Evolutionary conservation across 2,113 vertebrate genomes (phyloP).

Genomic region (Asarcornis scutulata): DNA sequence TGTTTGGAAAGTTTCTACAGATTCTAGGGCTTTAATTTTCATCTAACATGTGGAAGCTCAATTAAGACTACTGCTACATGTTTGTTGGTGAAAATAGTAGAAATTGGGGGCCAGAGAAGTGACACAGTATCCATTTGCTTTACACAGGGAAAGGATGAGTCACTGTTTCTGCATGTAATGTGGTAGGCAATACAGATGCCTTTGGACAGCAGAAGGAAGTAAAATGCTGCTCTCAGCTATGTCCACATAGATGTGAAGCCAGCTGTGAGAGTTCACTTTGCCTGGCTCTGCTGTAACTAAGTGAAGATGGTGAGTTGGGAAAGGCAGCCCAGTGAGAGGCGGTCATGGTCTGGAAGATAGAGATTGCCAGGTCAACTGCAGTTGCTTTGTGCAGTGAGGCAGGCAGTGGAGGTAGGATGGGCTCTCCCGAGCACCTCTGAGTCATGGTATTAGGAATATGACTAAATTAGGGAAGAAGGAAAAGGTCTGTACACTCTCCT

Average conservation of each 20-base stretch:
- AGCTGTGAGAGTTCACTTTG: not conserved
- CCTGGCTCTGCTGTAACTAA: not conserved
- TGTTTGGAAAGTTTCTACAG: not conserved
- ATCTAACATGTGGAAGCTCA: not conserved
- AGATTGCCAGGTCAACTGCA: not conserved
- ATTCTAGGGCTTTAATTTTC: not conserved
- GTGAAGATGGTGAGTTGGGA: not conserved
- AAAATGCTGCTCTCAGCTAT: not conserved
- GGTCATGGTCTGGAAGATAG: not conserved
- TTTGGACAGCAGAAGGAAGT: not conserved
- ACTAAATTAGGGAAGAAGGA: not conserved
- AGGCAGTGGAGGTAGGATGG: not conserved
- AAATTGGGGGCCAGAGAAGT: not conserved
- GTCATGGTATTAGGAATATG: not conserved
- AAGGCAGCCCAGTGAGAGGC: not conserved
- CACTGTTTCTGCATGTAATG: not conserved
- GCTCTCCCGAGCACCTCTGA: not conserved
- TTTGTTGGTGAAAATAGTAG: not conserved
- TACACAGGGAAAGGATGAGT: not conserved
- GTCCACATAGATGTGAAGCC: not conserved
- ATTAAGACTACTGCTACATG: not conserved
- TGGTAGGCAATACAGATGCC: rapidly evolving
- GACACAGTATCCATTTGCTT: not conserved
- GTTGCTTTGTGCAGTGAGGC: not conserved
- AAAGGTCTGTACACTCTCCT: not conserved